These are phyloP conservation scores for Tetranychus urticae DNA, from an alignment of 1,140 invertebrate genomes.

Conservation along the genomic window DNA sequence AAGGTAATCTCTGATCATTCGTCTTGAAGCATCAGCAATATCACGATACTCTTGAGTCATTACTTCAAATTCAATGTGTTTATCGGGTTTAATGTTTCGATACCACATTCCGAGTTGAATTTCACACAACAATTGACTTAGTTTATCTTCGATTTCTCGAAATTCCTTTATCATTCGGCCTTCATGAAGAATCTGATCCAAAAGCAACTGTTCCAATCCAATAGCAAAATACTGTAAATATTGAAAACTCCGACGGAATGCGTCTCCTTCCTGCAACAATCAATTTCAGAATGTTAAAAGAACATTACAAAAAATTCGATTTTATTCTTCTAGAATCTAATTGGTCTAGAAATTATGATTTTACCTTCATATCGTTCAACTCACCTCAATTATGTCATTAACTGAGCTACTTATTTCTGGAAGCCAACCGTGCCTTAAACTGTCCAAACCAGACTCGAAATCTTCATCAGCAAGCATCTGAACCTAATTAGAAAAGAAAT, in stretches of 20 bases:
- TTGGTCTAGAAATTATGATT: no score
- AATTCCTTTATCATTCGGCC: constrained; percentile 28
- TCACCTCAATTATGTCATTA: no score
- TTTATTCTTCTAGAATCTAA: no score
- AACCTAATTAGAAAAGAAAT: no score
- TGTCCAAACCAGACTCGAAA: no score
- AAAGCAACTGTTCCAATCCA: constrained; percentile 36
- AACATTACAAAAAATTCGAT: no score
- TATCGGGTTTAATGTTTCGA: constrained; percentile 22
- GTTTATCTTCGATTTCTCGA: constrained; percentile 27
- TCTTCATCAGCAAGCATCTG: no score
- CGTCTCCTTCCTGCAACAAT: constrained; percentile 9
- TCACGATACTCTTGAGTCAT: constrained; percentile 29
- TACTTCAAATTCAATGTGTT: constrained; percentile 23
- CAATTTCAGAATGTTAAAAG: no score
- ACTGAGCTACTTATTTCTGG: no score
- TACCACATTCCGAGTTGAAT: constrained; percentile 31
- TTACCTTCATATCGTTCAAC: no score
- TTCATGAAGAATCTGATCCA: constrained; percentile 30
- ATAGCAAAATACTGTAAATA: constrained; percentile 37
- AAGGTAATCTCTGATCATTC: constrained; percentile 33
- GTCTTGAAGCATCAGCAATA: constrained; percentile 20
- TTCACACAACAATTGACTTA: constrained; percentile 32
- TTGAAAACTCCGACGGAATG: constrained; percentile 29
- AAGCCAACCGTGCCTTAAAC: no score